phyloP scores from a whole-genome alignment of 1,140 invertebrate species.

The Leucophenga varia region DNA sequence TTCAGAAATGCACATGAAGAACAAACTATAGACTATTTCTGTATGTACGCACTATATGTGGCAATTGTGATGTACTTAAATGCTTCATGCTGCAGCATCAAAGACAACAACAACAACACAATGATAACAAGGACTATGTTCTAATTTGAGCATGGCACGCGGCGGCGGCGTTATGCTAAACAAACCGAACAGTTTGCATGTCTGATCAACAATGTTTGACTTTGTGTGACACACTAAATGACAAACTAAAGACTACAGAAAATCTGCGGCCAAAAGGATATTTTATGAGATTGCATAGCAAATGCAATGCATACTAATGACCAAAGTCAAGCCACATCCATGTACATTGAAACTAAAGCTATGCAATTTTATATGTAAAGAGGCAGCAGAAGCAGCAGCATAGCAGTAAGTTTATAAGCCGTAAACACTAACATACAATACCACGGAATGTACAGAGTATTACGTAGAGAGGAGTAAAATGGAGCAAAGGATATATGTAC shows the following conservation, averaged over 20 bases:
- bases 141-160: not conserved
- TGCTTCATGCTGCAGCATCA: too few species aligned
- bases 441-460: conserved; percentile 8
- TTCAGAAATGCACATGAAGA: not conserved
- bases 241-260: conserved; percentile 32
- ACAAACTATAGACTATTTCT: not conserved
- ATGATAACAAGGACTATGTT: too few species aligned
- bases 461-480: not conserved
- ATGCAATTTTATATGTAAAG: conserved; percentile 10
- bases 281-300: conserved; percentile 25
- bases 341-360: conserved; percentile 29
- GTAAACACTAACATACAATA: not conserved
- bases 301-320: conserved; percentile 49
- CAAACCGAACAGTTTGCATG: too few species aligned
- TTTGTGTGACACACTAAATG: conserved; percentile 35
- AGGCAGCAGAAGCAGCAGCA: conserved; percentile 3
- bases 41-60: too few species aligned
- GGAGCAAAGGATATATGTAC: not conserved
- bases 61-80: too few species aligned
- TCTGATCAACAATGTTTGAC: not conserved
- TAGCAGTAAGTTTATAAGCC: too few species aligned
- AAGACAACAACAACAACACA: too few species aligned
- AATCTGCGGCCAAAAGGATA: conserved; percentile 14
- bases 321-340: conserved; percentile 7
- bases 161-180: conserved; percentile 2